phyloP scores from a whole-genome alignment of 2,113 vertebrate species.

The Pangasianodon gigas region DNA sequence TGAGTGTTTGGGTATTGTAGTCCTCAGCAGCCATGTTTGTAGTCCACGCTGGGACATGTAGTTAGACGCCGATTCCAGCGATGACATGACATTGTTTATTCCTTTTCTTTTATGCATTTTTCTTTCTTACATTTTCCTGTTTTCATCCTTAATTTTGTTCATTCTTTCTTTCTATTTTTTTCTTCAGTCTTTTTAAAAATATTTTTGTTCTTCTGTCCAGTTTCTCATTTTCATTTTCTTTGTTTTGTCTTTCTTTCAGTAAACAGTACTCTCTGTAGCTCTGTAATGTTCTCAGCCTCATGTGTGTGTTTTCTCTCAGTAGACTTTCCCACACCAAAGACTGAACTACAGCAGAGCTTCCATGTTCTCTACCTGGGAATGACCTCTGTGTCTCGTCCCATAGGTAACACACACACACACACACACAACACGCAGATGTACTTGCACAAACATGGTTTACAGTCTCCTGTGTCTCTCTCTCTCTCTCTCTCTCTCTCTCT shows the following conservation, averaged over 20 bases:
- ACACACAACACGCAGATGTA: background rate
- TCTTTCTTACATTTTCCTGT: background rate
- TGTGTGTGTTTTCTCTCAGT: constrained; percentile 64
- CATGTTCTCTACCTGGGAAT: constrained; percentile 92
- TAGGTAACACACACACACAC: constrained; percentile 75
- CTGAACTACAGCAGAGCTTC: constrained; percentile 94
- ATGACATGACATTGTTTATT: background rate
- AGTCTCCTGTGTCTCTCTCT: background rate
- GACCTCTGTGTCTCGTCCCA: constrained; percentile 86
- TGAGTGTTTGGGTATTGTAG: no score
- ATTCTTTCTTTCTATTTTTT: background rate
- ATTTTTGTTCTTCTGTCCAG: background rate
- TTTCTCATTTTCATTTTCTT: background rate
- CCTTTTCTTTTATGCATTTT: background rate
- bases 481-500: constrained; percentile 45
- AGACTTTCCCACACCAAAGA: constrained; percentile 99
- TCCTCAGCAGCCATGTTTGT: no score
- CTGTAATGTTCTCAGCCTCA: background rate
- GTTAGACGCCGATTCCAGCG: no score
- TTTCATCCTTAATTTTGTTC: background rate
- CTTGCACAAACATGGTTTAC: background rate
- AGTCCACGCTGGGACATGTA: no score
- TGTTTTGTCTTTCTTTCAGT: background rate
- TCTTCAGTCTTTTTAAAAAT: background rate
- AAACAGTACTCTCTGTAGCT: background rate